Evolutionary conservation across 2,888 invertebrate species (phyloP).

Genomic region (Cerastis leucographa): DNA sequence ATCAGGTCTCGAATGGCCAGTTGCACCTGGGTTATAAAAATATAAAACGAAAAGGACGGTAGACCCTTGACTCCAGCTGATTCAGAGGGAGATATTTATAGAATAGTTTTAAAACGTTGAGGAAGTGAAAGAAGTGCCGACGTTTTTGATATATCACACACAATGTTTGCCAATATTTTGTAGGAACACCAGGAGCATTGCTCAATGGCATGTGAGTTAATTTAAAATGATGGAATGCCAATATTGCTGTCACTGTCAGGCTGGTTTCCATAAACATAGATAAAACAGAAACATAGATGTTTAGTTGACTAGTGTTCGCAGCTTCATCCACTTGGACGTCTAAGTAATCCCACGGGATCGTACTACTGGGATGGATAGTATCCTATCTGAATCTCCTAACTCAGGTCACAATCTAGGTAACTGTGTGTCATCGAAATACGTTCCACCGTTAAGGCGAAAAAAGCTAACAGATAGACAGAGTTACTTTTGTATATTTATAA

Average conservation of each 20-base stretch:
- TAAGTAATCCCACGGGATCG: background rate
- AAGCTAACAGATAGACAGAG: background rate
- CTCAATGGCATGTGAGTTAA: background rate
- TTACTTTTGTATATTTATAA: background rate
- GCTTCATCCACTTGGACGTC: background rate
- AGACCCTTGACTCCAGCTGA: background rate
- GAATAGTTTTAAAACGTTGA: slow-evolving; percentile 14
- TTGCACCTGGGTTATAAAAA: slow-evolving; percentile 40
- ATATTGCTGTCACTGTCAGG: background rate
- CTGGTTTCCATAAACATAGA: slow-evolving; percentile 4
- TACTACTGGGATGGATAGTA: background rate
- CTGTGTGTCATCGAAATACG: background rate
- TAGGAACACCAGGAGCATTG: slow-evolving; percentile 9
- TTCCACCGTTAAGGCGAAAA: background rate
- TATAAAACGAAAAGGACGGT: background rate
- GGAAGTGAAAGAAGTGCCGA: slow-evolving; percentile 12
- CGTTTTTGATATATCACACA: slow-evolving; percentile 22
- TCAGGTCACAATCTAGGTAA: background rate
- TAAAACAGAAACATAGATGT: too few relatives aligned
- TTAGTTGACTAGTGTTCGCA: background rate
- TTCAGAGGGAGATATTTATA: background rate
- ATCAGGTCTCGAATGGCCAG: slow-evolving; percentile 33
- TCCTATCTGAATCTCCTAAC: background rate
- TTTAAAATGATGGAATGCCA: slow-evolving; percentile 10
- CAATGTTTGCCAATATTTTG: slow-evolving; percentile 44